Conservation (phyloP, 2,888 invertebrate genomes). For the Reticulitermes lucifugus region DNA sequence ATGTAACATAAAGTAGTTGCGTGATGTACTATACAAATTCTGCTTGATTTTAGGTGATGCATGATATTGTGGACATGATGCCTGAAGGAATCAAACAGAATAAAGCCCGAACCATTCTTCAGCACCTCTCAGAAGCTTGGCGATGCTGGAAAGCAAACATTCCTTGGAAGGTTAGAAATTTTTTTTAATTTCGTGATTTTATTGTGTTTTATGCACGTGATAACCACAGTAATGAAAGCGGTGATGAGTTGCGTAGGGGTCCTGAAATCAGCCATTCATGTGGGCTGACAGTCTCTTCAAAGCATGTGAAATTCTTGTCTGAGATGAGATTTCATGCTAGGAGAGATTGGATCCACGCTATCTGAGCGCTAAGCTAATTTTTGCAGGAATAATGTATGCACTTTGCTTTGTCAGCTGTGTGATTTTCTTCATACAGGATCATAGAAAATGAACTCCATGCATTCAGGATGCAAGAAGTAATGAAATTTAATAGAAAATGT, state of each 20-base stretch:
- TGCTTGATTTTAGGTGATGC: conserved; percentile 66
- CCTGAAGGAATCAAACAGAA: conserved; percentile 99
- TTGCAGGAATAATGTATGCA: too few relatives aligned
- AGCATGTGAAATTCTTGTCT: conserved; percentile 35
- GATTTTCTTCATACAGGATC: too few relatives aligned
- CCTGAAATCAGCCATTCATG: conserved; percentile 56
- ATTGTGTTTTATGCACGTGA: too few relatives aligned
- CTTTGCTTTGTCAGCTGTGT: too few relatives aligned
- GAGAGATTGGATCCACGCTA: conserved; percentile 1
- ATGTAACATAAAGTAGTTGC: too few relatives aligned
- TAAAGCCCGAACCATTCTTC: conserved; percentile 98
- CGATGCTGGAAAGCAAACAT: conserved; percentile 99
- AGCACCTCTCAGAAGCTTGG: conserved; percentile 99
- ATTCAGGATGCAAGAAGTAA: too few relatives aligned
- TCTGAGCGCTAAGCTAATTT: background rate
- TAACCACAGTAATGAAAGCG: conserved; percentile 6
- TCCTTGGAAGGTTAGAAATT: conserved; percentile 90
- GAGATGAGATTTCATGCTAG: conserved; percentile 26
- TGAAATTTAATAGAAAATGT: too few relatives aligned
- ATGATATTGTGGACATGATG: conserved; percentile 99
- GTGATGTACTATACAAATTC: background rate
- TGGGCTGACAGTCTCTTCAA: conserved; percentile 57
- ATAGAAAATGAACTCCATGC: too few relatives aligned
- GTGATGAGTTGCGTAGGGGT: conserved; percentile 60
- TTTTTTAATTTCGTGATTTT: too few relatives aligned